Base-by-base conservation (phyloP, 53 echinoderm and acorn worm genomes). In the Echinometra lucunter region DNA sequence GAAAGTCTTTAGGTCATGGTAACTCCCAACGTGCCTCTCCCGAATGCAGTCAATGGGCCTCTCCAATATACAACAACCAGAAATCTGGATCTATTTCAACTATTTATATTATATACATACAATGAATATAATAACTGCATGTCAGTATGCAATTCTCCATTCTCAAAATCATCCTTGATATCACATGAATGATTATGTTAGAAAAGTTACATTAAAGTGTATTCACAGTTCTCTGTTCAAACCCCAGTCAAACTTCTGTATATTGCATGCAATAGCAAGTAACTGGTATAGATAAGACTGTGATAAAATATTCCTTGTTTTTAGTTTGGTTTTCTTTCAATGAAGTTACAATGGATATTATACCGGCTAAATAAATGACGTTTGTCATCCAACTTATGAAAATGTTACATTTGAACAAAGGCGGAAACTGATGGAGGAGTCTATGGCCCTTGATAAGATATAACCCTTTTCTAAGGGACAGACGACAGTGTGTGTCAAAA, bases 71-170 rank as follows among this genome's bases (percentile, higher is more conserved):
- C 38, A 38, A 30, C 75, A 75, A 16, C 37, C 40, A 75, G 21
- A 49, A n/a, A 19, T 85, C 11, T 28, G 85, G 81, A 85, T 85
- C 85, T 49, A 49, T 85, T n/a, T 85, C 85, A 47, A 85, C 45
- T 49, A 49, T 85, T 85, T 85, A 85, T 85, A 85, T 45, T 85
- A 85, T 85, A 25, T 85, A 85, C 49, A 49, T 85, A 85, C 85
- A 53, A 42, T 49, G 85, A 85, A 85, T 85, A 85, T 85, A 85
- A 81, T 81, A 81, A 85, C 49, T 85, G n/a, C n/a, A n/a, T n/a
- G 85, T 85, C 45, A 47, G n/a, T 85, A 85, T 85, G 49, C 49
- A 85, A 85, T 85, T 85, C 47, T 85, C 82, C 82, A 35, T 28
- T n/a, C 19, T 85, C 49, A n/a, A 27, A 45, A 85, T 49, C 21